Conservation (phyloP, 2,113 vertebrate genomes). For the Falcunculus frontatus region DNA sequence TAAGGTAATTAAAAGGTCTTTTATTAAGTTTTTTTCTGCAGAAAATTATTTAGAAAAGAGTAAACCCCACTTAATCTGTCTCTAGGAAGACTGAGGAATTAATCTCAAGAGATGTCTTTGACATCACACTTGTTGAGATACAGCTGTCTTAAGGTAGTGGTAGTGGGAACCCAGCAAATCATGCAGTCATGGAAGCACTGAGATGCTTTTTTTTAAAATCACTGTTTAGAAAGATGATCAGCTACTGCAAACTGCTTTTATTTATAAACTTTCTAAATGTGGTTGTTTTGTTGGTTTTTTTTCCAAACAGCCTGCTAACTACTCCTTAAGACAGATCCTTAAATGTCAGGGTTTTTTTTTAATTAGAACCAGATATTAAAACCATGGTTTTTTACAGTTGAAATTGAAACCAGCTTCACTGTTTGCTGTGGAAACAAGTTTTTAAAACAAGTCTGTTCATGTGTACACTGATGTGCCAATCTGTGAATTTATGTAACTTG, state of each 20-base stretch:
- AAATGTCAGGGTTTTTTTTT: background rate
- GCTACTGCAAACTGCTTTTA: background rate
- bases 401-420: background rate
- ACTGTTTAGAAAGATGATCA: background rate
- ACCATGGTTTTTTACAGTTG: background rate
- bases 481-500: background rate
- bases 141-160: background rate
- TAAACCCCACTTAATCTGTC: background rate
- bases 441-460: background rate
- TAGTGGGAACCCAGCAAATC: background rate
- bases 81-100: background rate
- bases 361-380: conserved; percentile 5
- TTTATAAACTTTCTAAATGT: background rate
- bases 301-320: background rate
- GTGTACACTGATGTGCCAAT: background rate
- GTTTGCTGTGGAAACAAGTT: background rate
- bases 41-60: background rate
- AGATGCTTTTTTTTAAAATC: background rate
- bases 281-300: background rate
- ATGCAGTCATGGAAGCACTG: background rate
- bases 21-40: background rate
- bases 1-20: background rate
- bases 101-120: background rate
- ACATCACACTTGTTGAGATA: background rate
- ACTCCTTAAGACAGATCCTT: background rate